Conservation (phyloP, 2,113 vertebrate genomes). For the Megaceryle torquata region DNA sequence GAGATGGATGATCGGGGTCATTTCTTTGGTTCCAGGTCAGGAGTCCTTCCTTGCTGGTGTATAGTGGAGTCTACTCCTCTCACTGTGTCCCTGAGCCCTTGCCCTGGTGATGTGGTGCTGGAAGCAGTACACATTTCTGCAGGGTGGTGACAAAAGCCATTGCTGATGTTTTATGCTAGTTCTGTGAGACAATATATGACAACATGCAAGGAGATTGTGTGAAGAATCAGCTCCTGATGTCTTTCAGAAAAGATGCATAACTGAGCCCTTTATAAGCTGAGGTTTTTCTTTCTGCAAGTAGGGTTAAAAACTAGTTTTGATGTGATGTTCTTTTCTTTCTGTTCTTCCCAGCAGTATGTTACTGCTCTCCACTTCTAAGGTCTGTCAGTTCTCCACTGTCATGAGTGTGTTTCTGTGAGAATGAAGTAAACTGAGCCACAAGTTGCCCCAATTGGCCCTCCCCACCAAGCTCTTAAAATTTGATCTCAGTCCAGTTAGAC, state of each 20-base stretch:
- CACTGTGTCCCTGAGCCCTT: not conserved
- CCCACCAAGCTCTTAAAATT: not conserved
- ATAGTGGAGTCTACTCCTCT: fast-evolving
- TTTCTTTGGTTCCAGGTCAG: not conserved
- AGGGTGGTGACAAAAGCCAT: not conserved
- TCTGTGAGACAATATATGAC: not conserved
- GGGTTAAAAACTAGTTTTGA: not conserved
- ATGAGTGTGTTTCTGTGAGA: not conserved
- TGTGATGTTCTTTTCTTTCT: not conserved
- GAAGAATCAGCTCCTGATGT: not conserved
- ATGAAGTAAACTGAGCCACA: not conserved
- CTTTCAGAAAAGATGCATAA: not conserved
- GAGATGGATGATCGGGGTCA: not conserved
- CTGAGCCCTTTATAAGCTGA: not conserved
- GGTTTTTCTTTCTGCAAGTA: not conserved
- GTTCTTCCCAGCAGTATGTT: not conserved
- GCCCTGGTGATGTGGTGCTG: not conserved
- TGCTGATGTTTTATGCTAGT: fast-evolving
- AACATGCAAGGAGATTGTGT: not conserved
- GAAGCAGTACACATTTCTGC: not conserved
- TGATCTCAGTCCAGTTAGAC: not conserved
- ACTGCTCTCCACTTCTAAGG: not conserved
- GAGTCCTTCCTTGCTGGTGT: fast-evolving
- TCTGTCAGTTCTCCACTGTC: not conserved
- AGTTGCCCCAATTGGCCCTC: not conserved